Evolutionary conservation across 2,113 vertebrate genomes (phyloP).

Genomic region (Thamnophis sirtalis): DNA sequence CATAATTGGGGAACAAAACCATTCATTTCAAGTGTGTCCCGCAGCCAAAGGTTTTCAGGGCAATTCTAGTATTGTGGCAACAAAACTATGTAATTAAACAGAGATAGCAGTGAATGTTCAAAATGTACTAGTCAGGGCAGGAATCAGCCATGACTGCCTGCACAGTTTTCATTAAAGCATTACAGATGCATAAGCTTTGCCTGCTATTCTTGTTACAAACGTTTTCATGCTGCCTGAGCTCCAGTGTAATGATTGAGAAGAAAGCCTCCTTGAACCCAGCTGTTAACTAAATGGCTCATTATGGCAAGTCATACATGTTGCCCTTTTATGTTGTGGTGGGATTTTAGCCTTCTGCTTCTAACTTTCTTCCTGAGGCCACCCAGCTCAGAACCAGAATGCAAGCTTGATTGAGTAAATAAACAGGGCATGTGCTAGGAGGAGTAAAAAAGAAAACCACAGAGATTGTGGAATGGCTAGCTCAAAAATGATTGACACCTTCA

Average conservation of each 20-base stretch:
- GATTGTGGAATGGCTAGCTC: constrained; percentile 28
- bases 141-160: background rate
- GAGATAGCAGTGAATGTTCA: constrained; percentile 20
- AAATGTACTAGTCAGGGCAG: constrained; percentile 33
- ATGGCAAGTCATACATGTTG: background rate
- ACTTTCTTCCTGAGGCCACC: constrained; percentile 7
- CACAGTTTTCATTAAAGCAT: background rate
- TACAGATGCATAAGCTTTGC: constrained; percentile 9
- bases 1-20: background rate
- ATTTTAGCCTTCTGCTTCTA: constrained; percentile 5
- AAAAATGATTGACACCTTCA: constrained; percentile 46
- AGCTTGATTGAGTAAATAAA: constrained; percentile 5
- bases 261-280: background rate
- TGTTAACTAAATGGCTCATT: background rate
- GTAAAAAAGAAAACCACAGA: background rate
- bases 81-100: constrained; percentile 11
- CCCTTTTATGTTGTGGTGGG: background rate
- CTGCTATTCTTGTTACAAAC: background rate
- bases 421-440: constrained; percentile 22
- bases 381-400: constrained; percentile 7
- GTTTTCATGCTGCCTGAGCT: background rate
- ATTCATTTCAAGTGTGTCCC: constrained; percentile 5
- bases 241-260: background rate
- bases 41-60: constrained; percentile 26
- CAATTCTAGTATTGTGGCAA: constrained; percentile 23